Conservation (phyloP, 2,113 vertebrate genomes). For the Ailurus styani region DNA sequence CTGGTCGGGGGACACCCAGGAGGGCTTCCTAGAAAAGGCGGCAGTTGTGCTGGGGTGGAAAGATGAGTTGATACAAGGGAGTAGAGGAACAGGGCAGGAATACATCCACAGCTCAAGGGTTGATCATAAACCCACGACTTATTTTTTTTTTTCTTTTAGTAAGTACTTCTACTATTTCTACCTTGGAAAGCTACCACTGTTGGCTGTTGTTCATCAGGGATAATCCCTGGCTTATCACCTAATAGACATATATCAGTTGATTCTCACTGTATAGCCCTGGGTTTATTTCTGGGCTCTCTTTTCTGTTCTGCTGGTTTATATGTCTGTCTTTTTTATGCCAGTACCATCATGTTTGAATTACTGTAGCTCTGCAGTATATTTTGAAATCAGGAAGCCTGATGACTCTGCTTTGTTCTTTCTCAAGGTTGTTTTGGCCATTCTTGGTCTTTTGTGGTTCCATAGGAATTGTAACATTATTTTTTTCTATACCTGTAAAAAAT, state of each 20-base stretch:
- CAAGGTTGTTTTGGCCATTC: background rate
- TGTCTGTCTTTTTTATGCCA: background rate
- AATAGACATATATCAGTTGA: too few relatives aligned
- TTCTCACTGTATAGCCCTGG: background rate
- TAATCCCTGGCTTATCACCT: background rate
- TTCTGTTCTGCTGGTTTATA: background rate
- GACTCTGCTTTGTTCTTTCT: background rate
- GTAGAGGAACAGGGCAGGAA: background rate
- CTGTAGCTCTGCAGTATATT: background rate
- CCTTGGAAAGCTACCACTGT: background rate
- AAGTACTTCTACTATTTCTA: background rate
- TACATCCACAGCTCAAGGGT: background rate
- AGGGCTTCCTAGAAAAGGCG: background rate
- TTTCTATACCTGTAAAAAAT: background rate
- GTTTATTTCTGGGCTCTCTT: background rate
- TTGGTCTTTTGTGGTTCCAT: background rate
- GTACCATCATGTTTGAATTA: too few relatives aligned
- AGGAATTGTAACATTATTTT: background rate
- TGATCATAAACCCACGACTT: background rate
- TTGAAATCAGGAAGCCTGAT: background rate
- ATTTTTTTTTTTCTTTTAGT: background rate
- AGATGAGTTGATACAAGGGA: background rate
- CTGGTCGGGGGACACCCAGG: too few relatives aligned
- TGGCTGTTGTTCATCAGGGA: fast-evolving
- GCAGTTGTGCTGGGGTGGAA: background rate